Evolutionary conservation across 2,888 invertebrate species (phyloP), one percentile per base, ranked within the genome.

Genomic region (Euzetes globulus): DNA sequence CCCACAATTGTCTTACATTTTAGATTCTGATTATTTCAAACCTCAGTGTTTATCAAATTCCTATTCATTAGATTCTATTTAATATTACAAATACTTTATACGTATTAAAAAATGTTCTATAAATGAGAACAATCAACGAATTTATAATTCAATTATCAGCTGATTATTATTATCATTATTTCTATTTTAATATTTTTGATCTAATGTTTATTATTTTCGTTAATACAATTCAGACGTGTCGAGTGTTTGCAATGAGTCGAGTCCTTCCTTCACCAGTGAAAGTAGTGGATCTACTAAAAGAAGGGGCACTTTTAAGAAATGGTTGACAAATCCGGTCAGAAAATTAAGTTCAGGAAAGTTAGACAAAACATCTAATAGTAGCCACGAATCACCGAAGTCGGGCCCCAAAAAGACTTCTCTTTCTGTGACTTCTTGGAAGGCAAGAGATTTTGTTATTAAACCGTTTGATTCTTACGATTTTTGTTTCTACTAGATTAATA

Each of bases 271-370:
- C n/a, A 68, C 41, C 19, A 47, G 73, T 68, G 63, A 60, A n/a
- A 75, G 41, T 45, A 55, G 68, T 19, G 58, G 50, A 52, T 60
- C 60, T 2, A 63, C 58, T 27, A 72, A 75, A 55, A 58, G 76
- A 55, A 70, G 60, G n/a, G 75, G 75, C 1, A 55, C 68, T 7
- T 80, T 29, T 77, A 88, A 91, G 82, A 94, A 93, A 88, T 92
- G 94, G 91, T 86, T 95, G 82, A 90, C 93, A 77, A 92, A 89
- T 82, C 88, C 91, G 72, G 87, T 94, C 76, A 87, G 94, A 79
- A 95, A 95, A 84, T 87, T 91, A 79, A 92, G 93, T 79, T 92
- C 92, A 83, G 90, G 90, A 79, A 92, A 65, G 25, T 15, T 73
- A n/a, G 73, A 73, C 45, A 60, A 63, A 41, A 19, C 73, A 1